Percentiles rank a stretch among this genome's conserved stretches.
Conservation (phyloP, 2,888 invertebrate genomes). For the Escarpia spicata region DNA sequence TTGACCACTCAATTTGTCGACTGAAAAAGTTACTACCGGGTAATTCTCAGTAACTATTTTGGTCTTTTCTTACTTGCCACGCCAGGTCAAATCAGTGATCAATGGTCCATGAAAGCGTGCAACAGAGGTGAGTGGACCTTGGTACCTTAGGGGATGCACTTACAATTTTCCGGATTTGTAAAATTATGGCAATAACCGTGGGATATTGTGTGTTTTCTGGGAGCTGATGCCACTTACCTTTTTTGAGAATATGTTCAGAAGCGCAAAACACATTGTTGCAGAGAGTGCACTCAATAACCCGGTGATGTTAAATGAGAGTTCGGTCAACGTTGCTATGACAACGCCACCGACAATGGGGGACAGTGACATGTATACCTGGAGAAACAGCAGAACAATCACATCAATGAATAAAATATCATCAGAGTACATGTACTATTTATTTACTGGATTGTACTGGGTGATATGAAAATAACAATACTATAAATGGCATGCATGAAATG, state of each 20-base stretch:
- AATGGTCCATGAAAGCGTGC: no score
- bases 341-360: constrained; percentile 91
- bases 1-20: no score
- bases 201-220: background rate
- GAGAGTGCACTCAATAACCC: constrained; percentile 87
- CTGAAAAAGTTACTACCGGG: no score
- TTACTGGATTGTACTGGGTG: background rate
- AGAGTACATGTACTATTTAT: background rate
- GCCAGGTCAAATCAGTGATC: no score
- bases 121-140: no score
- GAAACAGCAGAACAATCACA: constrained; percentile 32
- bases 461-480: no score
- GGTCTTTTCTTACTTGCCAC: no score
- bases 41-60: no score
- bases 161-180: no score
- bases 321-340: constrained; percentile 89
- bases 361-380: constrained; percentile 82
- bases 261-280: constrained; percentile 89
- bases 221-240: constrained; percentile 72
- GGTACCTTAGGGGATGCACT: no score
- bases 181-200: background rate
- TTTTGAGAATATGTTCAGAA: constrained; percentile 95
- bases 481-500: background rate
- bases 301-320: constrained; percentile 87
- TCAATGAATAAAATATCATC: background rate